Percentiles rank a stretch among this genome's conserved stretches.
Conservation (phyloP, 2,888 invertebrate genomes). For the Steinernema hermaphroditum region DNA sequence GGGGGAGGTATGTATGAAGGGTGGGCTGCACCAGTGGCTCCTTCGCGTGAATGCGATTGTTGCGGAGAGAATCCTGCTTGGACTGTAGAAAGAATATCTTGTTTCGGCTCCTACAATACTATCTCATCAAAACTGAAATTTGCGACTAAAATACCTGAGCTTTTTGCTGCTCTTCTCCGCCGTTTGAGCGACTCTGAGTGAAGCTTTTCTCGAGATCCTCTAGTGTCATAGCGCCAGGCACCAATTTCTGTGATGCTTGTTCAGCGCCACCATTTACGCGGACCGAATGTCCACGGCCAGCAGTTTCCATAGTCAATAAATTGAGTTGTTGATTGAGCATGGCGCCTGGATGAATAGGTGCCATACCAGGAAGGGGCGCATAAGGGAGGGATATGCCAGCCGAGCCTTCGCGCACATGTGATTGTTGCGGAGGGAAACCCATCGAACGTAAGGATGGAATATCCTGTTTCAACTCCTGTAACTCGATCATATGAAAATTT, state of each 20-base stretch:
- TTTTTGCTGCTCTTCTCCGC: background rate
- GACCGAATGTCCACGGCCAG: slow-evolving; percentile 15
- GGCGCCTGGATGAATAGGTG: background rate
- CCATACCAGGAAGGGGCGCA: background rate
- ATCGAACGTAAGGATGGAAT: background rate
- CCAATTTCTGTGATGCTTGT: background rate
- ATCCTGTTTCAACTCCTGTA: background rate
- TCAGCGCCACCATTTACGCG: no score
- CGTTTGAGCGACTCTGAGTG: background rate
- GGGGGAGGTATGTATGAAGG: background rate
- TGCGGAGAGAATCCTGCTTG: background rate
- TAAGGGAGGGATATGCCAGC: background rate
- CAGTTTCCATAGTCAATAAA: background rate
- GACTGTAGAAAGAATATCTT: background rate
- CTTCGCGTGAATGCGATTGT: background rate
- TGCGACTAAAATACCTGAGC: no score
- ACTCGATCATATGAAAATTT: no score
- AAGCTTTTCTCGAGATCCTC: slow-evolving; percentile 18
- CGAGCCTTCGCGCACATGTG: background rate
- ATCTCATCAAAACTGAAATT: no score
- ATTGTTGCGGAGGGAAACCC: background rate
- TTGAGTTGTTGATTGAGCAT: background rate
- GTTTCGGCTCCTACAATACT: background rate
- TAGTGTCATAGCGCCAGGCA: background rate
- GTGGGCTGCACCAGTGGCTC: background rate